Evolutionary conservation across 2,888 invertebrate genomes (phyloP).

Genomic region (Heliconius sara): DNA sequence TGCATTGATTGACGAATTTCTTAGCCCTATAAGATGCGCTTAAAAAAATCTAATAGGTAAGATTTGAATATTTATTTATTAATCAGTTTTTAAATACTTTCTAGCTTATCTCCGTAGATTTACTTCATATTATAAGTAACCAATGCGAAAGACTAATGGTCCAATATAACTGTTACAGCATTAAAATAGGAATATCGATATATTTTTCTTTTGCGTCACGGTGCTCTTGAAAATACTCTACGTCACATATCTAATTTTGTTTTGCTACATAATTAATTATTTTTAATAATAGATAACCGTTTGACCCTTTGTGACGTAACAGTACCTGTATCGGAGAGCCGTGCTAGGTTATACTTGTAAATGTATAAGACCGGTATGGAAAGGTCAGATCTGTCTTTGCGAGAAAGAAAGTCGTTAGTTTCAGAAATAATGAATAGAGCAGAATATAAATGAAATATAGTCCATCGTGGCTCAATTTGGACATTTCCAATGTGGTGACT

Average conservation of each 20-base stretch:
- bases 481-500: not conserved
- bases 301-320: constrained; percentile 20
- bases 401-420: not conserved
- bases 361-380: not conserved
- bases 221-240: not conserved
- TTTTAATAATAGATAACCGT: constrained; percentile 19
- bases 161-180: not conserved
- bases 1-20: not conserved
- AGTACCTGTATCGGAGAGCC: not conserved
- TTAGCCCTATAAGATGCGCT: not conserved
- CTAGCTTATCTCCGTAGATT: not conserved
- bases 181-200: not conserved
- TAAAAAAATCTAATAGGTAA: not conserved
- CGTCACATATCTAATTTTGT: constrained; percentile 20
- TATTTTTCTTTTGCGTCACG: not conserved
- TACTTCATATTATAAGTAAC: not conserved
- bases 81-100: no score
- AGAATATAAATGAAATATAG: not conserved
- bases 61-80: not conserved
- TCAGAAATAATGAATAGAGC: not conserved
- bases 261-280: not conserved
- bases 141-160: not conserved
- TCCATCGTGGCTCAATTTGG: not conserved
- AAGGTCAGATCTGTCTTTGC: constrained; percentile 21
- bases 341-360: constrained; percentile 6